Evolutionary conservation across 2,113 vertebrate species (phyloP), one percentile per base, ranked within the genome.

Genomic region (Caranx melampygus): DNA sequence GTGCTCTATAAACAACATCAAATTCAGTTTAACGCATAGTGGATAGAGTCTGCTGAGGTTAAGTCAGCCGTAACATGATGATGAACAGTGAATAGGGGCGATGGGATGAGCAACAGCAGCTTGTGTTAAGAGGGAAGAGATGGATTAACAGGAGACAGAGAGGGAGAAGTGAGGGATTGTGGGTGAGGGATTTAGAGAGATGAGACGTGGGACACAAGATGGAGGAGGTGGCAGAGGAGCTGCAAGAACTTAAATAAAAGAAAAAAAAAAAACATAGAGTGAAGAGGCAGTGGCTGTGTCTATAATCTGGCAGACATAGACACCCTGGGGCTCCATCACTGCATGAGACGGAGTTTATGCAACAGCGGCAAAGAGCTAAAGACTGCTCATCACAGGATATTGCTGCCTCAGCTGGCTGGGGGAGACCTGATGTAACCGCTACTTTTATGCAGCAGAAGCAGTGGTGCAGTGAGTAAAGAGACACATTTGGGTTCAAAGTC

Each of bases 231-330:
- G 70, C 42, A 58, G 21, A 4, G 12, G 37, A 79, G 59, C 33
- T 67, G 15, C 31, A 51, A 73, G 60, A 78, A 75, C 47, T 67
- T 69, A 67, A 31, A 57, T 51, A 15, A 31, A 3, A 5, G 16
- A 57, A 15, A 18, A 18, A 18, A 34, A 44, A 8, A 72, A 42
- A 57, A 49, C 11, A 16, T 21, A 45, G 13, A 64, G 74, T 52
- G 21, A 66, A 34, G 73, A 83, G 73, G 71, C 70, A 58, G 57
- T 3, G 60, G 35, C 62, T 37, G 14, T 2, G 75, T 60, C 37
- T 66, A 14, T 51, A 78, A 88, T 86, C 79, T 64, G 79, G 66
- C 72, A 84, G 79, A 69, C 35, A 15, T 42, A 67, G 72, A 87
- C 64, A 55, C 52, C 6, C 7, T 1, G 2, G 3, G 62, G 74